phyloP scores from a whole-genome alignment of 2,888 invertebrate genomes.

The Yponomeuta sedellus region DNA sequence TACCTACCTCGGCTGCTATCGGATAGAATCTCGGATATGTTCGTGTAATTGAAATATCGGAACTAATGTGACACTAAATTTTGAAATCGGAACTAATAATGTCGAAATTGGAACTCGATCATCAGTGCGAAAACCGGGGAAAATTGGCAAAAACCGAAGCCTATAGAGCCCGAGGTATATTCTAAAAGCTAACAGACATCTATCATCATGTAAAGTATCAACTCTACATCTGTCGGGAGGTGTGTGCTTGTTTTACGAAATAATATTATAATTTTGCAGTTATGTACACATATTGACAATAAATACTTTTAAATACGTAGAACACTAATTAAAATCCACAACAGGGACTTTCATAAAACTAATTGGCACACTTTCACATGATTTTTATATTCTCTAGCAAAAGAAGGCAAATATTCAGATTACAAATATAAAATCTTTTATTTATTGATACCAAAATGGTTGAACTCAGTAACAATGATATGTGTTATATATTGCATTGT shows the following conservation, averaged over 20 bases:
- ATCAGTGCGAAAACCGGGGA: too few species aligned
- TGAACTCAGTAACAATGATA: constrained; percentile 45
- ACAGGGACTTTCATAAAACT: constrained; percentile 41
- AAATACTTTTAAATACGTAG: constrained; percentile 13
- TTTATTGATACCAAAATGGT: constrained; percentile 1
- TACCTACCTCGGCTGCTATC: too few species aligned
- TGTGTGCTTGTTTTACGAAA: not conserved
- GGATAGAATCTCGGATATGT: too few species aligned
- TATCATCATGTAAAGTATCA: too few species aligned
- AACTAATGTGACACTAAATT: too few species aligned
- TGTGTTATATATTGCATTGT: constrained; percentile 59
- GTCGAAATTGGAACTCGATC: too few species aligned
- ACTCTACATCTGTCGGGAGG: not conserved
- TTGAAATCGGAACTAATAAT: too few species aligned
- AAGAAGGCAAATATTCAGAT: constrained; percentile 58
- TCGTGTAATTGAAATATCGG: too few species aligned
- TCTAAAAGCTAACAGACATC: too few species aligned
- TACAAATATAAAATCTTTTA: constrained; percentile 25
- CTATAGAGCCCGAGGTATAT: too few species aligned
- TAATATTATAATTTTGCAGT: not conserved
- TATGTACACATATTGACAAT: constrained; percentile 15
- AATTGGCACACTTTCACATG: constrained; percentile 75
- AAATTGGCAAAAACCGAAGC: too few species aligned
- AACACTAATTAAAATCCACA: not conserved
- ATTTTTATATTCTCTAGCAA: constrained; percentile 67